Evolutionary conservation across 2,113 vertebrate species (phyloP).

Genomic region (Notarius lentiginosus): DNA sequence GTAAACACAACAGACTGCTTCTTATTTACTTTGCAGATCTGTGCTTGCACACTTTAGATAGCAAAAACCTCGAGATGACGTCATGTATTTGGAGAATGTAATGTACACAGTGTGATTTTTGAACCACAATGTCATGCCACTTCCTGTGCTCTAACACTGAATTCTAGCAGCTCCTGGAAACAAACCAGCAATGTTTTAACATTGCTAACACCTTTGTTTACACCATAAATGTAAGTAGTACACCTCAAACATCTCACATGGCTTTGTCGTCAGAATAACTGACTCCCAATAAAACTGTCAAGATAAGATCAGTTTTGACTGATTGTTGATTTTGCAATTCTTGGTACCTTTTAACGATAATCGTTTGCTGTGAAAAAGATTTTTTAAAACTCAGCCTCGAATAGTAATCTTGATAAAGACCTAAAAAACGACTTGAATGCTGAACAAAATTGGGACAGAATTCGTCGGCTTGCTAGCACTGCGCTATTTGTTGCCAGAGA

Average conservation of each 20-base stretch:
- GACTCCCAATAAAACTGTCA: not conserved
- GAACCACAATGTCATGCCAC: not conserved
- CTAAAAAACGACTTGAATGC: not conserved
- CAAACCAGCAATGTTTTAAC: not conserved
- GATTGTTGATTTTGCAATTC: not conserved
- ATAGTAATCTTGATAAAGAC: not conserved
- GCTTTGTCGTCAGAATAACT: not conserved
- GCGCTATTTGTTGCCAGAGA: not conserved
- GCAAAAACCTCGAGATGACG: not conserved
- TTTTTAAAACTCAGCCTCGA: not conserved
- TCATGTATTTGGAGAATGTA: not conserved
- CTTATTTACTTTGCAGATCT: slow-evolving; percentile 1
- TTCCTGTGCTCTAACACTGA: not conserved
- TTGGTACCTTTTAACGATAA: not conserved
- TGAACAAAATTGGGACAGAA: not conserved
- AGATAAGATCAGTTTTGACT: not conserved
- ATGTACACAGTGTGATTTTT: not conserved
- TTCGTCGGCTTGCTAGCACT: not conserved
- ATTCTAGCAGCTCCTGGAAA: not conserved
- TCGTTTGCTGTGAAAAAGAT: not conserved
- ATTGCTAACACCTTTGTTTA: not conserved
- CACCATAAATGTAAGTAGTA: not conserved
- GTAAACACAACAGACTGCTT: not conserved
- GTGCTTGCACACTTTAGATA: not conserved
- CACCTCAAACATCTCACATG: not conserved